These are phyloP conservation scores for Muscidifurax raptorellus DNA, from an alignment of 1,140 invertebrate genomes.

Conservation along the genomic window DNA sequence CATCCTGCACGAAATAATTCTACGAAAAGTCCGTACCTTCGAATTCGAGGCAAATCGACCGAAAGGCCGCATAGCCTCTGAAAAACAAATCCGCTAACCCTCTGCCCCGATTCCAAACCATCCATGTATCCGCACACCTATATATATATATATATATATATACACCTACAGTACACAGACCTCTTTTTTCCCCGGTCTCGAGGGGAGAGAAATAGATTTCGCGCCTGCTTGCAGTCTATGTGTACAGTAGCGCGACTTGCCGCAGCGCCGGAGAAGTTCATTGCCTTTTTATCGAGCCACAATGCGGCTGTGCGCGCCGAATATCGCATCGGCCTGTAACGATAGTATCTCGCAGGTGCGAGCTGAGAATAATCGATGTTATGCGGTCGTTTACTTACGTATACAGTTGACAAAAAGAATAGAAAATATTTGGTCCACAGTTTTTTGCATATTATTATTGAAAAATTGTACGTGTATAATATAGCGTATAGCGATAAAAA, in stretches of 20 bases:
- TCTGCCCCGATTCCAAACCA: neutral
- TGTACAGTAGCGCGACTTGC: neutral
- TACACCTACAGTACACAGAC: too few species aligned
- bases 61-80: too few species aligned
- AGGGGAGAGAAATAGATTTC: neutral
- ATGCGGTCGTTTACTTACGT: neutral
- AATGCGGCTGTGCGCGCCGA: neutral
- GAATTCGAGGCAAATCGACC: too few species aligned
- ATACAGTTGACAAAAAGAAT: too few species aligned
- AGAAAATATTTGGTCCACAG: too few species aligned
- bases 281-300: conserved; percentile 37
- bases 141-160: too few species aligned
- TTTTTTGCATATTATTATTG: too few species aligned
- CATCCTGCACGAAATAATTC: too few species aligned
- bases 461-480: too few species aligned
- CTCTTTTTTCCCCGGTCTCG: neutral
- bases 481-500: too few species aligned
- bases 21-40: too few species aligned
- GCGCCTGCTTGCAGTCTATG: neutral
- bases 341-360: conserved; percentile 7
- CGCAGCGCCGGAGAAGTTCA: conserved; percentile 1
- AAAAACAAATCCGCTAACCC: neutral
- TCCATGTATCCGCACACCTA: too few species aligned
- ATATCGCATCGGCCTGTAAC: conserved; percentile 18
- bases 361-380: neutral